Conservation (phyloP, 2,888 invertebrate species). For the Rhopalosiphum nymphaeae region DNA sequence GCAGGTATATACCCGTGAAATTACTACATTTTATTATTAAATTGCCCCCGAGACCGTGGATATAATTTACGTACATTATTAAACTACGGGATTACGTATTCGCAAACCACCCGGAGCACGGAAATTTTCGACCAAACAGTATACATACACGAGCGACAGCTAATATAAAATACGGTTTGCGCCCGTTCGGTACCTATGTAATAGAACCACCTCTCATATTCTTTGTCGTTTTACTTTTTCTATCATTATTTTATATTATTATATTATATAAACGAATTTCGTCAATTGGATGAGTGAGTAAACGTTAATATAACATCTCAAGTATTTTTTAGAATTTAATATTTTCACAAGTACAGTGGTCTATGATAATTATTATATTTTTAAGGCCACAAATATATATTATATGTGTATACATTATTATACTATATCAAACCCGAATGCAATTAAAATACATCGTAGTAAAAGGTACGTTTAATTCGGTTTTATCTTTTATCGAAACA, state of each 20-base stretch:
- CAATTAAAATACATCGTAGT: not conserved
- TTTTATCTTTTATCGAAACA: not conserved
- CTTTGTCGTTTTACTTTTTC: not conserved
- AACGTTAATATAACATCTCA: not conserved
- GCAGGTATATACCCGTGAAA: not conserved
- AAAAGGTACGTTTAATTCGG: not conserved
- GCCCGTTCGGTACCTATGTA: not conserved
- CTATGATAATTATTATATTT: not conserved
- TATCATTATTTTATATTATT: not conserved
- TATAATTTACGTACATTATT: slow-evolving; percentile 52
- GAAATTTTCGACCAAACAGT: not conserved
- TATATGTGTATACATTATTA: not conserved
- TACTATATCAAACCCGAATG: not conserved
- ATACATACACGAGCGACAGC: not conserved
- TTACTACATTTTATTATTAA: slow-evolving; percentile 40
- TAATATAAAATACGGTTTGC: not conserved
- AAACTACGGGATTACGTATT: slow-evolving; percentile 35
- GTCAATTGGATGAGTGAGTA: not conserved
- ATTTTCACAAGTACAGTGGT: not conserved
- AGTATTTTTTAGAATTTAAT: not conserved
- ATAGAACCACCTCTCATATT: not conserved
- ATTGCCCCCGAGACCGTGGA: slow-evolving; percentile 48
- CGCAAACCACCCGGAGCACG: not conserved
- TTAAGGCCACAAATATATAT: not conserved
- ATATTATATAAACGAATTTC: not conserved